Conservation (phyloP, 2,797 vertebrate genomes). For the Hemitrygon akajei region DNA sequence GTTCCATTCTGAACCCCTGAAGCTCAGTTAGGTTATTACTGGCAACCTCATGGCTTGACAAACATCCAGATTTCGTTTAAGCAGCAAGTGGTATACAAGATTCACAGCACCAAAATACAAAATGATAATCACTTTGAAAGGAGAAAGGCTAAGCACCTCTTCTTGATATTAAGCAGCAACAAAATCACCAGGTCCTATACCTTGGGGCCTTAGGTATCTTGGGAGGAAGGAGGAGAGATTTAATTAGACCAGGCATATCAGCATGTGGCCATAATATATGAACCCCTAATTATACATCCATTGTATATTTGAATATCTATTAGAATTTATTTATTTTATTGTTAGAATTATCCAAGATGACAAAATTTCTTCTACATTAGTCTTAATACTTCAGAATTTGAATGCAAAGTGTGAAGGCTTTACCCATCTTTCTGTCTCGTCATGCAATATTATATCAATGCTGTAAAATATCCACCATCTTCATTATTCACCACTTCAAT, state of each 20-base stretch:
- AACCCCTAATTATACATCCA: background rate
- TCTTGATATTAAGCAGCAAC: background rate
- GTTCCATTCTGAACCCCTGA: background rate
- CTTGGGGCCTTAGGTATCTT: background rate
- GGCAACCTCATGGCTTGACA: background rate
- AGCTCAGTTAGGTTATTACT: background rate
- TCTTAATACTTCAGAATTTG: background rate
- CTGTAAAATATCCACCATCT: background rate
- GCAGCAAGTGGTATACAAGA: background rate
- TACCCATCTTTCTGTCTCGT: background rate
- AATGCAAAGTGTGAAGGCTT: background rate
- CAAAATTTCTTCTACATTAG: background rate
- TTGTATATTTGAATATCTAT: background rate
- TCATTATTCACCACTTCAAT: background rate
- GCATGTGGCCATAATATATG: background rate
- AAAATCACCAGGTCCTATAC: background rate
- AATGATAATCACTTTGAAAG: background rate
- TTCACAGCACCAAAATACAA: background rate
- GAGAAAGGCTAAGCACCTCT: background rate
- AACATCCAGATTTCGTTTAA: background rate
- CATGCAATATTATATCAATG: background rate
- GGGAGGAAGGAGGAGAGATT: background rate
- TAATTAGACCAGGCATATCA: background rate
- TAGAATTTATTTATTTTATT: background rate
- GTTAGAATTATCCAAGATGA: background rate